phyloP scores from a whole-genome alignment of 2,888 invertebrate species.

The Philhelius pedissequus region DNA sequence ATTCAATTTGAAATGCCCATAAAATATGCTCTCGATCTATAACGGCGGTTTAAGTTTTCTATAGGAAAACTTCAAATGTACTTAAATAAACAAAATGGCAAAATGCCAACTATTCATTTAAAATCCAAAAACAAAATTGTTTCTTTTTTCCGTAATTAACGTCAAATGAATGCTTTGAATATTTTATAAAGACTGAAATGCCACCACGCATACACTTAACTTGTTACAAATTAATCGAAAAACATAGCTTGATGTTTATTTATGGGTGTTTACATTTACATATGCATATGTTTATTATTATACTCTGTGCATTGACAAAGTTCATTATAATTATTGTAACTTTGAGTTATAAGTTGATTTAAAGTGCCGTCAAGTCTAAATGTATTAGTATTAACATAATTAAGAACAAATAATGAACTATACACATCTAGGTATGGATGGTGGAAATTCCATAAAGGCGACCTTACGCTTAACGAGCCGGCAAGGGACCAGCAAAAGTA shows the following conservation, averaged over 20 bases:
- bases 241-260: not conserved
- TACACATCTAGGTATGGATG: too few relatives aligned
- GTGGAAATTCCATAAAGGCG: too few relatives aligned
- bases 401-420: too few relatives aligned
- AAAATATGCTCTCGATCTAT: not conserved
- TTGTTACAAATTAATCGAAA: not conserved
- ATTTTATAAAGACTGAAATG: not conserved
- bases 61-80: not conserved
- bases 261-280: not conserved
- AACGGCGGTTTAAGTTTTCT: not conserved
- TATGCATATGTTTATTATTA: not conserved
- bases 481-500: too few relatives aligned
- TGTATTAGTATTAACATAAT: too few relatives aligned
- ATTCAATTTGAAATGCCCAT: not conserved
- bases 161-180: constrained; percentile 18
- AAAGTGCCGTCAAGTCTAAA: too few relatives aligned
- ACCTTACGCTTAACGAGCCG: too few relatives aligned
- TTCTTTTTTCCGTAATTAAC: not conserved
- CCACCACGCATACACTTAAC: not conserved
- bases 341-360: too few relatives aligned
- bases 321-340: not conserved
- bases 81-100: not conserved
- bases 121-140: not conserved
- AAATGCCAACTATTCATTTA: not conserved
- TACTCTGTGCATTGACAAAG: not conserved